Conservation (phyloP, 2,888 invertebrate genomes). For the Tryphoninae sp. region DNA sequence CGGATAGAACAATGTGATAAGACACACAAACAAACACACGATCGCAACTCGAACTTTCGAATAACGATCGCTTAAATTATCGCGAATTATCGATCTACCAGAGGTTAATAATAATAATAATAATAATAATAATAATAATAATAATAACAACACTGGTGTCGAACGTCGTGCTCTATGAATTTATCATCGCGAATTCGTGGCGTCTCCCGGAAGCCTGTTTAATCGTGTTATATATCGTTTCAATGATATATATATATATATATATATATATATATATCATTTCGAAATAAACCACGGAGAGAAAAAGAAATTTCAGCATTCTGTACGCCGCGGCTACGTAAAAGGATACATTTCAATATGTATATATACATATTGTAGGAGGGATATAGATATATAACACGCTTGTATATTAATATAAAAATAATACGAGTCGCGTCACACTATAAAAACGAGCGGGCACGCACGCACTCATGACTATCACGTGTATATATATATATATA, state of each 20-base stretch:
- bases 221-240: neutral
- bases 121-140: too few species aligned
- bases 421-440: slow-evolving; percentile 31
- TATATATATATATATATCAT: neutral
- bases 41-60: neutral
- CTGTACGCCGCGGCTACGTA: slow-evolving; percentile 37
- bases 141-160: neutral
- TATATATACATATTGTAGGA: neutral
- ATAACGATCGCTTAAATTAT: slow-evolving; percentile 14
- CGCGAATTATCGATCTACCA: slow-evolving; percentile 40
- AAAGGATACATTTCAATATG: slow-evolving; percentile 6
- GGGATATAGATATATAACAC: slow-evolving; percentile 5
- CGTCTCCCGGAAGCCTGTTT: neutral
- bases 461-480: slow-evolving; percentile 42
- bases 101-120: neutral
- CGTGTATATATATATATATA: slow-evolving; percentile 8
- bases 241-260: neutral
- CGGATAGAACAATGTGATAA: neutral
- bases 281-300: slow-evolving; percentile 16
- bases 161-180: slow-evolving; percentile 3
- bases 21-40: neutral
- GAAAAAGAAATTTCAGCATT: slow-evolving; percentile 36
- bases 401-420: slow-evolving; percentile 40
- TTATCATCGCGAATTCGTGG: slow-evolving; percentile 12
- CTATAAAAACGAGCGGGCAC: slow-evolving; percentile 47